phyloP scores from a whole-genome alignment of 2,888 invertebrate species.

The Serripes groenlandicus region DNA sequence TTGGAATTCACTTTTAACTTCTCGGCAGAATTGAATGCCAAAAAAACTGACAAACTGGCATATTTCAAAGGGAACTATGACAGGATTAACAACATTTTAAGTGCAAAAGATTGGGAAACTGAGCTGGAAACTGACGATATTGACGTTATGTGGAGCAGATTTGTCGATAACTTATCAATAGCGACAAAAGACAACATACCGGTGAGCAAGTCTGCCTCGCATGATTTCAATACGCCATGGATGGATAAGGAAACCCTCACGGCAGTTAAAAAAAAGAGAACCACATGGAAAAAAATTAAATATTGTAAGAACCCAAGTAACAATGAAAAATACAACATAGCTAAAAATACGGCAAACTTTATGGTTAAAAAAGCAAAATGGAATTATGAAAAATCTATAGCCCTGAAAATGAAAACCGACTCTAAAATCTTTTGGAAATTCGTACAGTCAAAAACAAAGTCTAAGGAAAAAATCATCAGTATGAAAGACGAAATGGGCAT shows the following conservation, averaged over 20 bases:
- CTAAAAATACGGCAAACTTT: neutral
- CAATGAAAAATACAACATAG: neutral
- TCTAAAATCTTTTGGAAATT: constrained; percentile 1
- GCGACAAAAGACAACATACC: constrained; percentile 15
- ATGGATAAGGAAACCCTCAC: constrained; percentile 2
- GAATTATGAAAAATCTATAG: constrained; percentile 4
- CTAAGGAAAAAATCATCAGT: neutral
- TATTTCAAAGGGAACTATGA: constrained; percentile 9
- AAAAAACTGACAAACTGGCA: no score
- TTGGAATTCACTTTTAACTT: no score
- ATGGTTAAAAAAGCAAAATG: neutral
- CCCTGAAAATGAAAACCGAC: neutral
- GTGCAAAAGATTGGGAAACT: neutral
- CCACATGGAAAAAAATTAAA: constrained; percentile 11
- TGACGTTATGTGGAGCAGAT: constrained; percentile 8
- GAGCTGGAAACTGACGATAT: neutral
- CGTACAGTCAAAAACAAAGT: constrained; percentile 5
- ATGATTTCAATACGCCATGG: constrained; percentile 5
- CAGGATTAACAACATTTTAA: neutral
- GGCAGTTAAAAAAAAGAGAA: constrained; percentile 1
- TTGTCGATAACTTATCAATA: constrained; percentile 6
- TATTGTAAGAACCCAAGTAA: neutral
- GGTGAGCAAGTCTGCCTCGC: neutral
- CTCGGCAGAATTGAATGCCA: no score
- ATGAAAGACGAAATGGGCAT: neutral